phyloP scores from a whole-genome alignment of 2,113 vertebrate species.

The Pluvialis apricaria region DNA sequence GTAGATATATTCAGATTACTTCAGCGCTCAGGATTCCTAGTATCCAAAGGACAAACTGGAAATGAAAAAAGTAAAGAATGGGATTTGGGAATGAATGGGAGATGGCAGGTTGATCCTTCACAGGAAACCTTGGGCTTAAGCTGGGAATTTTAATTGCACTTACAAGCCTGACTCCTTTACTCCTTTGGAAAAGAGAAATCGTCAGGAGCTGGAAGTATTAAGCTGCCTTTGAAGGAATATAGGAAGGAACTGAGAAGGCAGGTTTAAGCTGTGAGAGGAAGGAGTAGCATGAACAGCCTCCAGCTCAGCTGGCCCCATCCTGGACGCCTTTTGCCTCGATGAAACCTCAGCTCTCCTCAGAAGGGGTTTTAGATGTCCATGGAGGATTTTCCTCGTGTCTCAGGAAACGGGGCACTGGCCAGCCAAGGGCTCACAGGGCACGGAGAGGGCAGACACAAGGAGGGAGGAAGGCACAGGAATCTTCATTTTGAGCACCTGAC shows the following conservation, averaged over 20 bases:
- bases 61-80: background rate
- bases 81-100: background rate
- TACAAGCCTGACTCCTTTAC: background rate
- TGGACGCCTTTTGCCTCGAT: background rate
- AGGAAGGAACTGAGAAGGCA: background rate
- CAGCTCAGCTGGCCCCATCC: background rate
- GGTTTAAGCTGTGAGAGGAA: background rate
- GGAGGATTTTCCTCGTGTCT: background rate
- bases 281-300: background rate
- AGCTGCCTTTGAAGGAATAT: background rate
- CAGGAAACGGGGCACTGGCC: background rate
- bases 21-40: background rate
- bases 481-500: background rate
- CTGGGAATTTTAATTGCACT: background rate
- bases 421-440: background rate
- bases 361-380: background rate
- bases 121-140: background rate
- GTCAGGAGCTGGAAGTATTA: background rate
- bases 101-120: background rate
- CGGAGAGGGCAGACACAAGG: background rate
- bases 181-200: background rate
- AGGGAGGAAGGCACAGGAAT: background rate
- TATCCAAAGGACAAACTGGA: background rate
- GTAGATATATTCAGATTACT: background rate
- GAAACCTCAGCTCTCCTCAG: background rate